These are phyloP conservation scores for Melanogrammus aeglefinus DNA, from an alignment of 2,797 vertebrate species.

Conservation along the genomic window DNA sequence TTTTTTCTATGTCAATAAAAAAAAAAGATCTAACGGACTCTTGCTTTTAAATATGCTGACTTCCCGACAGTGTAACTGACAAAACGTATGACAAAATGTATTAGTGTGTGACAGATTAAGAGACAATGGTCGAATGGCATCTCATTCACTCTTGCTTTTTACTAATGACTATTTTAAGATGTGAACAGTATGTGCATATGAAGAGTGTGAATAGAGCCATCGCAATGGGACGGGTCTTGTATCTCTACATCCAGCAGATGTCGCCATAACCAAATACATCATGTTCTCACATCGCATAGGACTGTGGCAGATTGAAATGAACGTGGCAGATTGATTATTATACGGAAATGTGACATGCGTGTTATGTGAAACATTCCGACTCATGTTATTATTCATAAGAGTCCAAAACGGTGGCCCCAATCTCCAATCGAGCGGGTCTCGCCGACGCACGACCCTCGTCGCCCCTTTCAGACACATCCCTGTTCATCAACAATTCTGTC, in stretches of 20 bases:
- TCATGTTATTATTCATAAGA: background rate
- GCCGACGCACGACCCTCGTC: too few relatives aligned
- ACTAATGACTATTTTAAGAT: background rate
- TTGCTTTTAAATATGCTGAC: background rate
- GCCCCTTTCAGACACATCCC: too few relatives aligned
- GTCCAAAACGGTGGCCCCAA: background rate
- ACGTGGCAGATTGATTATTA: constrained; percentile 62
- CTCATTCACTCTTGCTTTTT: background rate
- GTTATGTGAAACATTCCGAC: background rate
- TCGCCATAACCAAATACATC: constrained; percentile 42
- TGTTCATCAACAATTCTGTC: too few relatives aligned
- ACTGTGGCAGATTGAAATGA: constrained; percentile 33
- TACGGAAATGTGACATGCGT: constrained; percentile 11
- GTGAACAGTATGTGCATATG: background rate
- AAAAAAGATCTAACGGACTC: background rate
- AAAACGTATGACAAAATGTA: background rate
- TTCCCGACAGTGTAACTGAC: background rate
- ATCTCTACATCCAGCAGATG: constrained; percentile 53
- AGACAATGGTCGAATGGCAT: background rate
- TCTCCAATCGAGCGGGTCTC: background rate
- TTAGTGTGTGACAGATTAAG: background rate
- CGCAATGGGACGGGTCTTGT: constrained; percentile 15
- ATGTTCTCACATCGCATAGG: constrained; percentile 15
- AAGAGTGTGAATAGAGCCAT: background rate
- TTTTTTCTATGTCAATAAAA: constrained; percentile 24